These are phyloP conservation scores for Neodiprion virginianus DNA, from an alignment of 1,140 invertebrate species.

Conservation along the genomic window DNA sequence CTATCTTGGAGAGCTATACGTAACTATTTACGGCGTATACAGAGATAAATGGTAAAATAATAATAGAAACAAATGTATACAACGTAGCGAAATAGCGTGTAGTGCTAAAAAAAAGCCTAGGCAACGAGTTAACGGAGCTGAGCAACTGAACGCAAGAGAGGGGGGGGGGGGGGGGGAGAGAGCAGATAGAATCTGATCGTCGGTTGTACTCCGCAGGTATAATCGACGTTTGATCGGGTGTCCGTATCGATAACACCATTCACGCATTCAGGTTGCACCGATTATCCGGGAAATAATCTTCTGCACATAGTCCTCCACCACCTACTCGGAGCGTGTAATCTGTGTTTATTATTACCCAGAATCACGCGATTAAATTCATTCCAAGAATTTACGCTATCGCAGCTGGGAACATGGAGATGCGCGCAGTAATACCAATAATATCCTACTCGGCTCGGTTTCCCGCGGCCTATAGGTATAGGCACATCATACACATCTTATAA, in stretches of 20 bases:
- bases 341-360: conserved; percentile 19
- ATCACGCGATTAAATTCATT: conserved; percentile 7
- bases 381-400: not conserved
- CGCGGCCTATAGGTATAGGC: not conserved
- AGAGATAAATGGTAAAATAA: no score
- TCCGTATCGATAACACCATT: conserved; percentile 28
- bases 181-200: conserved; percentile 11
- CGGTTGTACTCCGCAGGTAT: conserved; percentile 17
- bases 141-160: no score
- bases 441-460: not conserved
- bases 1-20: no score
- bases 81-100: no score
- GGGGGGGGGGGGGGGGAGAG: no score
- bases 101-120: no score
- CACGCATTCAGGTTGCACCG: not conserved
- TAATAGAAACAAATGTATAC: no score
- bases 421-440: not conserved
- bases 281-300: conserved; percentile 11
- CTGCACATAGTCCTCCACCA: not conserved
- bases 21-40: no score
- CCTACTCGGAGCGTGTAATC: not conserved
- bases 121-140: no score
- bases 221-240: conserved; percentile 20
- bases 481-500: not conserved
- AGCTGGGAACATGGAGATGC: not conserved